Conservation (phyloP, 2,113 vertebrate genomes). For the Neodon shergylaensis region DNA sequence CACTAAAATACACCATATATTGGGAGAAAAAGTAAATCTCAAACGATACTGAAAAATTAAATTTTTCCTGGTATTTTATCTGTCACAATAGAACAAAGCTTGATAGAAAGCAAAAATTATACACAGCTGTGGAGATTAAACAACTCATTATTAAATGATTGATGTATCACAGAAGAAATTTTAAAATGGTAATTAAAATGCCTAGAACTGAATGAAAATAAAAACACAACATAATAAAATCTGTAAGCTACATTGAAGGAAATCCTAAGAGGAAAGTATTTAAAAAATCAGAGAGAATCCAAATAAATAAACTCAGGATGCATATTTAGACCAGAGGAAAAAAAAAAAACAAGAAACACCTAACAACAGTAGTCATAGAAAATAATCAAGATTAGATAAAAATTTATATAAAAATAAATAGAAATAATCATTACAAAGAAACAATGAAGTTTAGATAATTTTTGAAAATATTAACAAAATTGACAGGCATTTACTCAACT, state of each 20-base stretch:
- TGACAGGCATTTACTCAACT: not conserved
- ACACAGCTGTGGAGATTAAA: too few relatives aligned
- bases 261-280: too few relatives aligned
- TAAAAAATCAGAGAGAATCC: too few relatives aligned
- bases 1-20: not conserved
- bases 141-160: too few relatives aligned
- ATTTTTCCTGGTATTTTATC: not conserved
- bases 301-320: not conserved
- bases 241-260: too few relatives aligned
- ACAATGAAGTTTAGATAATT: not conserved
- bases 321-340: not conserved
- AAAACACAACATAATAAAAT: too few relatives aligned
- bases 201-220: too few relatives aligned
- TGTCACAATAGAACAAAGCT: not conserved
- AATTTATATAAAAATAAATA: not conserved
- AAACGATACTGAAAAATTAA: not conserved
- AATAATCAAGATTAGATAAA: not conserved
- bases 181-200: too few relatives aligned
- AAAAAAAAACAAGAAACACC: not conserved
- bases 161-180: too few relatives aligned
- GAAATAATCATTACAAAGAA: not conserved
- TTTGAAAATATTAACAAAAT: not conserved
- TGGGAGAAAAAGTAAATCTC: not conserved
- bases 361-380: not conserved
- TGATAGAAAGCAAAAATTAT: too few relatives aligned